Evolutionary conservation across 53 echinoderm and acorn worm genomes (phyloP).

Genomic region (Actinopyga echinites): DNA sequence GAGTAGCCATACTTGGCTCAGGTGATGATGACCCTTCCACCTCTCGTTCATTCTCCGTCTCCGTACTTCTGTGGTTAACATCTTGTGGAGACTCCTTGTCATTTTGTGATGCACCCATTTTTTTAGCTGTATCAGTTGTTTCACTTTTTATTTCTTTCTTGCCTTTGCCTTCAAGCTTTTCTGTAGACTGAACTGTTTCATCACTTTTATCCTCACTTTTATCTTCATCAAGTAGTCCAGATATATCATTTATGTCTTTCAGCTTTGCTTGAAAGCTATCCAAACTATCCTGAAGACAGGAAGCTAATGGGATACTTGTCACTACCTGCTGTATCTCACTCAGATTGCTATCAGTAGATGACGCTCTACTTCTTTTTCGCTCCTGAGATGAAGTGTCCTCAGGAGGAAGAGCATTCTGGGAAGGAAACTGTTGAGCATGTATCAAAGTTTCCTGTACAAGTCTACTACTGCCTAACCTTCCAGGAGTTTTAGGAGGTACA

Average conservation of each 20-base stretch:
- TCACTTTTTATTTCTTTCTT: too few species aligned
- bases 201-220: neutral
- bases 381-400: neutral
- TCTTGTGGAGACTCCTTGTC: neutral
- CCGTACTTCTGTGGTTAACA: neutral
- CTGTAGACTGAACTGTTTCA: too few species aligned
- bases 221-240: neutral
- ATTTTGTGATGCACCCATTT: too few species aligned
- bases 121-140: too few species aligned
- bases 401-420: neutral
- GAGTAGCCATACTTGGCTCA: too few species aligned
- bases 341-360: neutral
- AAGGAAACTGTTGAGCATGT: too few species aligned
- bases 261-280: conserved; percentile 19
- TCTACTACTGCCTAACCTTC: too few species aligned
- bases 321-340: conserved; percentile 6
- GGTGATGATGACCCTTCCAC: neutral
- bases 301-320: conserved; percentile 25
- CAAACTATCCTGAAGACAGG: neutral
- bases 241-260: neutral
- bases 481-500: too few species aligned
- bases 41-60: neutral
- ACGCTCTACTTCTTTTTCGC: neutral
- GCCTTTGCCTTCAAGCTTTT: too few species aligned
- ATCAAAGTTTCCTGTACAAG: too few species aligned